Percentiles rank a stretch among this genome's conserved stretches.
These are phyloP conservation scores for Cephalopterus ornatus DNA, from an alignment of 2,113 vertebrate genomes.

Conservation along the genomic window DNA sequence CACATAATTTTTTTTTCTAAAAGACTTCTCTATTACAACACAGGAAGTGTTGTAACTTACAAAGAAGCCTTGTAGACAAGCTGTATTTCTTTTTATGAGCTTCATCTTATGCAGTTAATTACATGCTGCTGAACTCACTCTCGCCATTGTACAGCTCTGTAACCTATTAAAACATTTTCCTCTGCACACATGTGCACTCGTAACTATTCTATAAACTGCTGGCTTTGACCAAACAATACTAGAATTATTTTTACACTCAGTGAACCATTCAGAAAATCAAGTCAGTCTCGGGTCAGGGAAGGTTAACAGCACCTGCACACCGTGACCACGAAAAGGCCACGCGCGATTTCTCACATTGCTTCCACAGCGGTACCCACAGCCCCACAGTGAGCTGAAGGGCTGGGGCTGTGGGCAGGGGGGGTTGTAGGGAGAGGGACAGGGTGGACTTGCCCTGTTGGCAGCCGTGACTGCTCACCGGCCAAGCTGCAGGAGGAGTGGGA, in stretches of 20 bases:
- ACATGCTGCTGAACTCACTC: background rate
- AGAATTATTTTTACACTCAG: background rate
- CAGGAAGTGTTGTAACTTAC: background rate
- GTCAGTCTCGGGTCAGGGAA: accelerated
- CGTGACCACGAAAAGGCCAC: accelerated
- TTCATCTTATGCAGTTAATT: background rate
- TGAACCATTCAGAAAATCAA: background rate
- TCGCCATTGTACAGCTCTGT: background rate
- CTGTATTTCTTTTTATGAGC: background rate
- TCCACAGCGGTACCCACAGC: background rate
- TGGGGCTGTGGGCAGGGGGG: too few relatives aligned
- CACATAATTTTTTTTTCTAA: background rate
- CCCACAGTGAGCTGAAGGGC: accelerated
- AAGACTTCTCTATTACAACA: background rate
- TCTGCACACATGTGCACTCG: background rate
- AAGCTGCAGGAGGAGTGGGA: accelerated
- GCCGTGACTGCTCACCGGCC: accelerated
- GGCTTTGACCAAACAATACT: background rate
- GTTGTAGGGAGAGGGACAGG: background rate
- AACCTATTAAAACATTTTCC: background rate
- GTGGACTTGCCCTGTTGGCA: background rate
- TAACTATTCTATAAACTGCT: background rate
- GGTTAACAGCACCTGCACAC: background rate
- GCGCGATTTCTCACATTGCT: accelerated
- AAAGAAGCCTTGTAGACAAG: background rate